Base-by-base conservation (phyloP, 2,888 invertebrate species). In the Calameuta filiformis region DNA sequence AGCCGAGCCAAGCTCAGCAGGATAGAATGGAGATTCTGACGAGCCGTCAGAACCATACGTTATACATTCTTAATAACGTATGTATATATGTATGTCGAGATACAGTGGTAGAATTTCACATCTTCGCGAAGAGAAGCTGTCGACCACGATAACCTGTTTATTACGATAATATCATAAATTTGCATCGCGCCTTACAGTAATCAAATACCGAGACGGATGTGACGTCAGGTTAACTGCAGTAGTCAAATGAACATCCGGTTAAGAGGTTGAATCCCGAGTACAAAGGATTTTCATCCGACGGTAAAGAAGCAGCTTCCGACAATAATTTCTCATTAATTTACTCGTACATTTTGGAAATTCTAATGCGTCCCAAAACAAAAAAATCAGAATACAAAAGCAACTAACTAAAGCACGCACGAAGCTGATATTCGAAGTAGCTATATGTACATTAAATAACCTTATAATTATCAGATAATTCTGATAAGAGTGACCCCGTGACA, bases 21-120 rank as follows among this genome's bases (percentile, higher is more conserved):
- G 83, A 85, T 30, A 35, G 74, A 35, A 74, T 35, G 85, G 83
- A 85, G 69, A 74, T 86, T 83, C 84, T 87, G 88, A 87, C 88
- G 87, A 85, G 82, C 86, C 87, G 88, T 88, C 89, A 88, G 86
- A 84, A 87, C 87, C 88, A 87, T 86, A 88, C 88, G 89, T 89
- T 87, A 88, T 76, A 89, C 87, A 87, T 89, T 85, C 85, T 85
- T 85, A 84, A 84, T 84, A 84, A 81, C 80, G 73, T 75, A 73
- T 75, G 71, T 79, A 77, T 40, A 40, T 73, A 75, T 77, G 79
- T 73, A 75, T 77, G 79, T 69, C 68, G 37, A 56, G 68, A 30
- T n/a, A 6, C 12, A 68, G 33, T n/a, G 23, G 9, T 56, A 23
- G 23, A 56, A 56, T 56, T 56, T 56, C 23, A 56, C 56, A 12